phyloP scores from a whole-genome alignment of 2,113 vertebrate species.

The Periophthalmus modestus region DNA sequence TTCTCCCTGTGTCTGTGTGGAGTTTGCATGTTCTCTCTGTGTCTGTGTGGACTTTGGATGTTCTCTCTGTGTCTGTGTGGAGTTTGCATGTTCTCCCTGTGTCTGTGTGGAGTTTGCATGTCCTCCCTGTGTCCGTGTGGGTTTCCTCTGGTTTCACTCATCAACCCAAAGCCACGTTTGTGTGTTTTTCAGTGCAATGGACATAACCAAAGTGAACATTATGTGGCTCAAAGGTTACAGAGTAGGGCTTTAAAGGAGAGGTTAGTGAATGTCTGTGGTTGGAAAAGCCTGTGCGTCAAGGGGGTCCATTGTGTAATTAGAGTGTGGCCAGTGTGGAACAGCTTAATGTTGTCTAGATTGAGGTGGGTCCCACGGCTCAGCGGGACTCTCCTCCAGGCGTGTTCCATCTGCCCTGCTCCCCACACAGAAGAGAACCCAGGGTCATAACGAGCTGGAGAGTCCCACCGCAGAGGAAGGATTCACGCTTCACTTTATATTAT shows the following conservation, averaged over 20 bases:
- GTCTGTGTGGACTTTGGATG: too few relatives aligned
- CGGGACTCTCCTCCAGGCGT: constrained; percentile 59
- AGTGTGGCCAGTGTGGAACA: constrained; percentile 32
- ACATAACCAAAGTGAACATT: too few relatives aligned
- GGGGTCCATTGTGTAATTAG: constrained; percentile 37
- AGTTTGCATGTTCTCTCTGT: too few relatives aligned
- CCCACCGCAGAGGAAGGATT: constrained; percentile 8
- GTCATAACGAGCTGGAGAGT: constrained; percentile 3
- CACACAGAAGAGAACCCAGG: constrained; percentile 9
- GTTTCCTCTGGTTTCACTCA: too few relatives aligned
- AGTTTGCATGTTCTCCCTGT: too few relatives aligned
- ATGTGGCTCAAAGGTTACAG: too few relatives aligned
- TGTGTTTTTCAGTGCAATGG: background rate
- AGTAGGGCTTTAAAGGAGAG: background rate
- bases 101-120: too few relatives aligned
- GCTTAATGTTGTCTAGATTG: constrained; percentile 35
- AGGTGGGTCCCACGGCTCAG: constrained; percentile 55
- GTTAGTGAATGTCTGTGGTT: constrained; percentile 46
- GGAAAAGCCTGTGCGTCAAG: constrained; percentile 47
- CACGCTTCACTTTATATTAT: constrained; percentile 17
- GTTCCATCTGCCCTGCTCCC: constrained; percentile 53
- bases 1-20: too few relatives aligned
- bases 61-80: too few relatives aligned
- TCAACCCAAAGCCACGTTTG: too few relatives aligned
- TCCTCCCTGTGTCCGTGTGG: too few relatives aligned